Percentiles rank a stretch among this genome's conserved stretches.
phyloP scores from a whole-genome alignment of 2,888 invertebrate species.

The Ormyrus pomaceus region DNA sequence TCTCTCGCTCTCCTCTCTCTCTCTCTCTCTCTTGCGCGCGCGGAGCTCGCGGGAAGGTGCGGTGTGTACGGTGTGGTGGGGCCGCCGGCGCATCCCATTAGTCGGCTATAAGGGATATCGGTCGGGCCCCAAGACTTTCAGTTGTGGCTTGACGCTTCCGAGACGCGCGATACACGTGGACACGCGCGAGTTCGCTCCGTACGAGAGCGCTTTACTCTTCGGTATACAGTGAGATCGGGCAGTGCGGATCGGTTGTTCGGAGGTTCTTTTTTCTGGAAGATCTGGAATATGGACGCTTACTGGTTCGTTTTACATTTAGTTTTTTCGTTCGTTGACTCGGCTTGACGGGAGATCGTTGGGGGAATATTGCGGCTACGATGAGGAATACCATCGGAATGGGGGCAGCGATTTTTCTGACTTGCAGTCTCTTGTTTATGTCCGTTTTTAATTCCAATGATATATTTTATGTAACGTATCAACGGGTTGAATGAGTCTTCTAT shows the following conservation, averaged over 20 bases:
- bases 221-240: too few species aligned
- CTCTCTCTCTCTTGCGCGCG: slow-evolving; percentile 12
- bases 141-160: slow-evolving; percentile 19
- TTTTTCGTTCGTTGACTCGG: not conserved
- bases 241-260: too few species aligned
- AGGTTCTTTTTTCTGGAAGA: too few species aligned
- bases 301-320: not conserved
- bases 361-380: too few species aligned
- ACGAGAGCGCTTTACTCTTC: not conserved
- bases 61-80: slow-evolving; percentile 14
- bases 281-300: too few species aligned
- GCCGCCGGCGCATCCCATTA: slow-evolving; percentile 52
- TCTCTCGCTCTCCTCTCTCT: slow-evolving; percentile 11
- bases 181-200: not conserved
- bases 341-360: too few species aligned
- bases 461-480: too few species aligned
- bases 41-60: not conserved
- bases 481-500: too few species aligned
- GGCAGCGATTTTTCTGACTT: too few species aligned
- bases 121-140: slow-evolving; percentile 54
- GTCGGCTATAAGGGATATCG: slow-evolving; percentile 56
- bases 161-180: not conserved
- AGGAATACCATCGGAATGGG: too few species aligned
- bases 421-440: too few species aligned
- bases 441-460: too few species aligned